Evolutionary conservation across 2,797 vertebrate species (phyloP), one percentile per base, ranked within the genome.

Genomic region (Chanos chanos): DNA sequence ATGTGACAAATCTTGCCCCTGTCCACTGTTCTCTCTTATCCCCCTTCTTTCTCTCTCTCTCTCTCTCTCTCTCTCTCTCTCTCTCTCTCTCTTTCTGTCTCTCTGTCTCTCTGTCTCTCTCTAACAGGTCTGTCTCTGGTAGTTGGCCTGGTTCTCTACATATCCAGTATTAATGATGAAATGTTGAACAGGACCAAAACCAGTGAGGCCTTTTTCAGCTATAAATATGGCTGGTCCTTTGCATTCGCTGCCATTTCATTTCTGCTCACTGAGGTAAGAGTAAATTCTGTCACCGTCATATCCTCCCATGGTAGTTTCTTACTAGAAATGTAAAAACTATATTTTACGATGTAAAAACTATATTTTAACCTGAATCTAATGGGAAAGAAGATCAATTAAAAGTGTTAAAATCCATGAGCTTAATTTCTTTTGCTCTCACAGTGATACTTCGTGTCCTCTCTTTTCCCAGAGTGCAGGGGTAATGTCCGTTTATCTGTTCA

Each of bases 401-500:
- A 7, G 13, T 6, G 36, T 27, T 22, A 7, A 2, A 18, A 10
- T n/a, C 24, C 9, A 54, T 10, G 30, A n/a, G 18, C 22, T 40
- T 7, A 53, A 12, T 15, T 25, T 25, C 21, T 36, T 25, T 13
- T 37, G 12, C 12, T 27, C 4, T 13, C 25, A 21, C 27, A 2
- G 7, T 19, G 1, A 4, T 21, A 10, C 16, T 10, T 50, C 27
- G 1, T 33, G 3, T 13, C 30, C 18, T 34, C 5, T 18, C 16
- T 61, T 4, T 24, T 13, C 50, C 12, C 85, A 95, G 94, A 89
- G 90, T 0, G 94, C 93, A 0, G 94, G 94, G 1, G 94, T 95
- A 70, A 95, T 95, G 92, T 95, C 93, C 0, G 93, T 95, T 34
- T 95, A 95, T 78, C 85, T 95, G 72, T 96, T 96, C 85, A 95